Evolutionary conservation across 2,113 vertebrate genomes (phyloP), one percentile per base, ranked within the genome.

Genomic region (Rhinichthys klamathensis): DNA sequence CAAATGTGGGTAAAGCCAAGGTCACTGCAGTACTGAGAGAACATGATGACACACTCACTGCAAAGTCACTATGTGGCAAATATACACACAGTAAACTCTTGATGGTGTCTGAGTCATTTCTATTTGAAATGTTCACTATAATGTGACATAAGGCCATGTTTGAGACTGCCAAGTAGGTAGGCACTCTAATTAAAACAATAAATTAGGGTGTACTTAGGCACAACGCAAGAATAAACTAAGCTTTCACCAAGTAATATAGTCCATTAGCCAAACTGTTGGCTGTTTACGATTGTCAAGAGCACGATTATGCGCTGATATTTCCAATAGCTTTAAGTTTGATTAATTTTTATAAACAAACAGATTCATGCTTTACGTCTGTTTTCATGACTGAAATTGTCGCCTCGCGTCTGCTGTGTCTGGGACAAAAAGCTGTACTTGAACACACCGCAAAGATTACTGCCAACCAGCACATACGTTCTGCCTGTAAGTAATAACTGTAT

Each of bases 41-140:
- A 77, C 16, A 49, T 51, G 41, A 65, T 60, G 46, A 32, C 8
- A 32, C 21, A 65, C 44, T 70, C 30, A 70, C 56, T 74, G 73
- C 76, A 79, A 84, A 81, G 74, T 54, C 75, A 82, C 82, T 65
- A 51, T 51, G 46, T 35, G 41, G 13, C 82, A 65, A 32, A 74
- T 75, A 25, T 41, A 78, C n/a, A 27, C 41, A 79, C 44, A 23
- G 85, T 8, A 41, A 21, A 78, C 21, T 56, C 18, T 78, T 2
- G 1, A n/a, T 25, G 7, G 9, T 18, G 13, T 80, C 56, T 2
- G 15, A 65, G 78, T 63, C 13, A 21, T 65, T 80, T 80, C 56
- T 25, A 58, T 35, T 72, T 44, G 38, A 41, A n/a, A 41, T 72
- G 8, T 73, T 46, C 70, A 44, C 6, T 44, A 6, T 44, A 73